phyloP scores from a whole-genome alignment of 1,140 invertebrate genomes.

The Trinorchestia longiramus region DNA sequence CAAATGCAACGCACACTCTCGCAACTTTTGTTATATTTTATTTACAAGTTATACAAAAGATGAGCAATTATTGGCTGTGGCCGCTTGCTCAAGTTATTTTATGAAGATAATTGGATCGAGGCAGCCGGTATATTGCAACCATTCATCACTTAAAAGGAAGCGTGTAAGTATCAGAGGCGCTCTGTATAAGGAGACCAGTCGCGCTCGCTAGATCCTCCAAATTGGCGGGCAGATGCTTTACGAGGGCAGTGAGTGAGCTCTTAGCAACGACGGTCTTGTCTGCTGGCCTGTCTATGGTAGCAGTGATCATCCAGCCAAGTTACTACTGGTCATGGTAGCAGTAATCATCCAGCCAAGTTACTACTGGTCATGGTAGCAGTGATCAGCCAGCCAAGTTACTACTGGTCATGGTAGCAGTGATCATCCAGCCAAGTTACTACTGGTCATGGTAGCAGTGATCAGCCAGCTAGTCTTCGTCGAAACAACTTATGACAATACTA shows the following conservation, averaged over 20 bases:
- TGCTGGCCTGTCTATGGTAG: background rate
- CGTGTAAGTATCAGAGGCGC: background rate
- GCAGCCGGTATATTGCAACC: background rate
- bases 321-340: background rate
- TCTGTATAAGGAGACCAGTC: background rate
- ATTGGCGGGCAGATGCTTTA: background rate
- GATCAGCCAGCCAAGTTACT: background rate
- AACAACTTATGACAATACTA: background rate
- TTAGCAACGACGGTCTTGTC: slow-evolving; percentile 14
- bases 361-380: background rate
- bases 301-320: background rate
- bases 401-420: background rate
- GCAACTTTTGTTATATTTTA: background rate
- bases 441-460: background rate
- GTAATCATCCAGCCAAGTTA: no score
- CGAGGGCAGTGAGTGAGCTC: background rate
- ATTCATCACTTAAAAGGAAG: slow-evolving; percentile 32
- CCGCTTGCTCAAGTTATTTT: slow-evolving; percentile 16
- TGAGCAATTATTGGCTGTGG: background rate
- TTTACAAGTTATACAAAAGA: background rate
- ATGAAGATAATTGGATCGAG: slow-evolving; percentile 20
- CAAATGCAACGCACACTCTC: background rate
- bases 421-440: no score
- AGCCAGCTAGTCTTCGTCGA: background rate
- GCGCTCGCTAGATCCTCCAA: background rate